Base-by-base conservation (phyloP, 2,888 invertebrate species). In the Smittia aterrima region DNA sequence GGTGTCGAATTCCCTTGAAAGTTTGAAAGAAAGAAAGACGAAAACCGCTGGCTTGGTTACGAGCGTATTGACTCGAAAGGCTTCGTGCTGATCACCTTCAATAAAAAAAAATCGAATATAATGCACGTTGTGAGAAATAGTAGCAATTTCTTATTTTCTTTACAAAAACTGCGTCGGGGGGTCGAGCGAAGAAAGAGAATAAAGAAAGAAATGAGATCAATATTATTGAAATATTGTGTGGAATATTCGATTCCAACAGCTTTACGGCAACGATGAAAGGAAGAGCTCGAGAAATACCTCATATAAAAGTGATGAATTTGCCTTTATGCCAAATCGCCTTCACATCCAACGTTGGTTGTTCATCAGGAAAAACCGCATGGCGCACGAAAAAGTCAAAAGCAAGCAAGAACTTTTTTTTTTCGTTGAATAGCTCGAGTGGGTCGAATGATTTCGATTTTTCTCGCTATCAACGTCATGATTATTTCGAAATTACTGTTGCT, bases 161-260 rank as follows among this genome's bases (percentile, higher is more conserved):
- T 38, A 66, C 16, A 27, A 66, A 11, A 38, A 1, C 11, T 58
- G 22, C 20, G n/a, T 58, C 22, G 58, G 58, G 58, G 58, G 58
- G 58, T 58, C 58, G 58, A 18, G 24, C 32, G 32, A 32, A 32
- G 32, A 47, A 47, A 47, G 11, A 47, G 11, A 32, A 47, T 3
- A 47, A n/a, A 47, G 16, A 47, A 66, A 25, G 27, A 25, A 66
- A 41, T 67, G 41, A 47, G 41, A 67, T 67, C 67, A 67, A 67
- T 67, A 67, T 41, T 67, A 67, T 67, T 67, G 67, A 67, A 67
- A 67, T 67, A 67, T 67, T 67, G 41, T 67, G 18, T 67, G 24
- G 20, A 41, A 66, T 9, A 38, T 32, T 41, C 67, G 41, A 41
- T 20, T 67, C 40, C 27, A 16, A 47, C 67, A 20, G 41, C 40